These are phyloP conservation scores for Saccostrea echinata DNA, from an alignment of 1,140 invertebrate species.

Conservation along the genomic window DNA sequence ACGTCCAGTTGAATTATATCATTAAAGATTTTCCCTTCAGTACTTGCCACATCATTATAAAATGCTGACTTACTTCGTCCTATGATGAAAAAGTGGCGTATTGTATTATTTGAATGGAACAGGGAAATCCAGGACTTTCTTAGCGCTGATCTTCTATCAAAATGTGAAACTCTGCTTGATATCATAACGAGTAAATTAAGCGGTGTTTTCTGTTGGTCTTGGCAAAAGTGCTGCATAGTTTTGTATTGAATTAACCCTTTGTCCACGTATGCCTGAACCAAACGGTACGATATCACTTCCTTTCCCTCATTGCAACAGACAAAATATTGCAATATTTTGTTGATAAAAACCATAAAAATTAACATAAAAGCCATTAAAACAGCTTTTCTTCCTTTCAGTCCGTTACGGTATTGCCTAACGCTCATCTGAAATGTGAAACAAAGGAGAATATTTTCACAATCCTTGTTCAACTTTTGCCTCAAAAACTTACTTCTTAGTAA, in stretches of 20 bases:
- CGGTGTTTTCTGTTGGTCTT: not conserved
- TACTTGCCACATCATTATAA: constrained; percentile 80
- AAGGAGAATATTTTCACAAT: too few relatives aligned
- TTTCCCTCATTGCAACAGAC: too few relatives aligned
- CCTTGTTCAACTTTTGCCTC: too few relatives aligned
- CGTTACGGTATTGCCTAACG: too few relatives aligned
- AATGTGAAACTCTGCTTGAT: not conserved
- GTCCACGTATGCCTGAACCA: not conserved
- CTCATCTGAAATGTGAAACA: too few relatives aligned
- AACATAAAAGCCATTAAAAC: too few relatives aligned
- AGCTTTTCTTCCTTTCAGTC: too few relatives aligned
- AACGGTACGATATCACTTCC: not conserved
- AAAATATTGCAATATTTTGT: too few relatives aligned
- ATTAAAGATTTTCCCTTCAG: constrained; percentile 83
- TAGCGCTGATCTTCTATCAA: constrained; percentile 43
- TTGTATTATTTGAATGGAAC: constrained; percentile 25
- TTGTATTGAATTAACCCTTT: not conserved
- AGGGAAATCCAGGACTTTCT: constrained; percentile 55
- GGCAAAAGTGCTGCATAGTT: not conserved
- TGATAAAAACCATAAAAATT: too few relatives aligned
- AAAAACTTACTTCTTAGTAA: too few relatives aligned
- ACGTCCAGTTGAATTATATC: constrained; percentile 92
- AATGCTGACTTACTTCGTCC: constrained; percentile 81
- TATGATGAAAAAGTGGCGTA: constrained; percentile 82
- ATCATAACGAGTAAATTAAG: not conserved